A percentile compares a stretch with the other conserved stretches of the same genome.
Conservation (phyloP, 2,888 invertebrate species). For the Calephelis perditalis region DNA sequence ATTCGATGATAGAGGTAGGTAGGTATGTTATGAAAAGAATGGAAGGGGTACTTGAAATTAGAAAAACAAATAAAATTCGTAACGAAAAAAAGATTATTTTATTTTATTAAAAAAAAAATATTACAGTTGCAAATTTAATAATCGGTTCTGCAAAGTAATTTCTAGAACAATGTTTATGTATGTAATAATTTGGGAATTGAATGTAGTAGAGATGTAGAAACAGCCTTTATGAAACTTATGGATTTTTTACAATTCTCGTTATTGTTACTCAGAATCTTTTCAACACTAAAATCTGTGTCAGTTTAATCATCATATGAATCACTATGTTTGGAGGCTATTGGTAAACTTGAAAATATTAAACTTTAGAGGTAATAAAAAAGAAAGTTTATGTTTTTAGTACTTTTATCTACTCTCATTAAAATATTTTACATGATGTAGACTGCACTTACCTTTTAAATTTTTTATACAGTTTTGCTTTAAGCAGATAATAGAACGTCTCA, state of each 20-base stretch:
- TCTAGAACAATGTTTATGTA: no score
- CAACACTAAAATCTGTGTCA: conserved; percentile 36
- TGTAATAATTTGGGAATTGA: no score
- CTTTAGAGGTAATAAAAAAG: conserved; percentile 2
- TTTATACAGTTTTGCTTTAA: conserved; percentile 17
- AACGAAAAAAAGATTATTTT: no score
- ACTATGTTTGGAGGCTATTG: conserved; percentile 24
- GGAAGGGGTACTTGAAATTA: no score
- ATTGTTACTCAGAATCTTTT: conserved; percentile 10
- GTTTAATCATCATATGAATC: conserved; percentile 38
- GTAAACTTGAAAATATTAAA: neutral
- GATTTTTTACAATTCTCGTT: conserved; percentile 2
- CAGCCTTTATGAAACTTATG: neutral
- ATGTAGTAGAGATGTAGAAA: conserved; percentile 1
- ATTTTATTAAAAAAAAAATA: no score
- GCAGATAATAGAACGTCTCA: conserved; percentile 43
- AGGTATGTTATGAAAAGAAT: no score
- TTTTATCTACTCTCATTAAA: conserved; percentile 8
- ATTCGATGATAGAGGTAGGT: no score
- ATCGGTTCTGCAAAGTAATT: no score
- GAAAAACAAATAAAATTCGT: no score
- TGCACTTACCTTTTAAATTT: neutral
- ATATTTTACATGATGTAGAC: conserved; percentile 32
- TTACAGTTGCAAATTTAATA: no score
- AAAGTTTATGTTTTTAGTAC: neutral